Evolutionary conservation across 2,888 invertebrate genomes (phyloP).

Genomic region (Chesias legatella): DNA sequence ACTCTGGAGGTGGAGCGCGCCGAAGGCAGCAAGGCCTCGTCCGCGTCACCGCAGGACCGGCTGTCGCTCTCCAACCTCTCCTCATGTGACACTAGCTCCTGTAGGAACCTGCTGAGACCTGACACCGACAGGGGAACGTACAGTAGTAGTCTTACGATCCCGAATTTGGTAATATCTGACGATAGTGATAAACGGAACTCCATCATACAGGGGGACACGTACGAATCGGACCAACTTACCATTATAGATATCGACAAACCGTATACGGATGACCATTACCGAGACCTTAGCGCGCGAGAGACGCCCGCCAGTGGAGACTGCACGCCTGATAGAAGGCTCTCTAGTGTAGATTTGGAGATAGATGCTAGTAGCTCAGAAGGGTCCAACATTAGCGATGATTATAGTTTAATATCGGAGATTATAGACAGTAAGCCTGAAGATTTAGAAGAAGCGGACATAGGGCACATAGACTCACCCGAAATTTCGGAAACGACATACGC

Average conservation of each 20-base stretch:
- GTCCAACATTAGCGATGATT: slow-evolving; percentile 85
- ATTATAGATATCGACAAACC: slow-evolving; percentile 83
- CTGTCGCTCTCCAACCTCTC: slow-evolving; percentile 69
- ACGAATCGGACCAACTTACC: slow-evolving; percentile 83
- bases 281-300: slow-evolving; percentile 52
- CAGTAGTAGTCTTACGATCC: slow-evolving; percentile 73
- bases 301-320: slow-evolving; percentile 63
- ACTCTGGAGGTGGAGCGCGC: slow-evolving; percentile 56
- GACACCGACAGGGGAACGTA: slow-evolving; percentile 55
- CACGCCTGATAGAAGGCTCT: slow-evolving; percentile 65
- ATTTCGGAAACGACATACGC: slow-evolving; percentile 86
- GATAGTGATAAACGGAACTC: slow-evolving; percentile 69
- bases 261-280: slow-evolving; percentile 72
- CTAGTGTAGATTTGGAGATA: slow-evolving; percentile 69
- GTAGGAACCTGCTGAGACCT: slow-evolving; percentile 64
- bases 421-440: slow-evolving; percentile 76
- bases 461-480: slow-evolving; percentile 92
- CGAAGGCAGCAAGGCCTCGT: slow-evolving; percentile 52
- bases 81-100: slow-evolving; percentile 73
- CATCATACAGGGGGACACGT: slow-evolving; percentile 74
- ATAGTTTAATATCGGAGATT: slow-evolving; percentile 85
- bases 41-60: slow-evolving; percentile 57
- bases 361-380: slow-evolving; percentile 83
- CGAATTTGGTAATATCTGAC: slow-evolving; percentile 72
- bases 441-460: slow-evolving; percentile 72